A percentile compares a stretch with the other conserved stretches of the same genome.
phyloP scores from a whole-genome alignment of 2,888 invertebrate species.

The Latrodectus elegans region DNA sequence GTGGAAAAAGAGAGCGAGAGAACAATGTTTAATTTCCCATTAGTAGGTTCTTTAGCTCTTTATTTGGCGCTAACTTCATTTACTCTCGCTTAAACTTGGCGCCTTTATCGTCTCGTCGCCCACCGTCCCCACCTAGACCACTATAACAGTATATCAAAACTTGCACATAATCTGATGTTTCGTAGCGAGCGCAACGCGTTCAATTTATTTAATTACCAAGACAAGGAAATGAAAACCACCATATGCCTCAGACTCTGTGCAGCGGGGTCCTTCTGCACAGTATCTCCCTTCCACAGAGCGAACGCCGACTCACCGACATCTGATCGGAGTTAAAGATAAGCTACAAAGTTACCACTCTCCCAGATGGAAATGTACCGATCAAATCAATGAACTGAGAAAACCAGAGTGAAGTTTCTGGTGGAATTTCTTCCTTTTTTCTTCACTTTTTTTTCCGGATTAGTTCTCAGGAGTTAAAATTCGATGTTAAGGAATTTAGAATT shows the following conservation, averaged over 20 bases:
- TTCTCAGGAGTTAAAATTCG: too few species aligned
- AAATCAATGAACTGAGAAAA: neutral
- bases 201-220: slow-evolving; percentile 69
- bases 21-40: slow-evolving; percentile 70
- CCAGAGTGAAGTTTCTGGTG: slow-evolving; percentile 15
- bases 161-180: slow-evolving; percentile 63
- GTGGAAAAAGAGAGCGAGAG: slow-evolving; percentile 5
- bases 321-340: slow-evolving; percentile 55
- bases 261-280: slow-evolving; percentile 32
- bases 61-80: slow-evolving; percentile 69
- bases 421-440: slow-evolving; percentile 43
- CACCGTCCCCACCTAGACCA: slow-evolving; percentile 46
- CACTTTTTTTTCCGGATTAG: slow-evolving; percentile 23
- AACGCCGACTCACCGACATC: neutral
- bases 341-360: slow-evolving; percentile 9
- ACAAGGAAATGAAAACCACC: slow-evolving; percentile 69
- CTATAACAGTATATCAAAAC: slow-evolving; percentile 69
- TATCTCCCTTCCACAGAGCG: neutral
- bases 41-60: slow-evolving; percentile 68
- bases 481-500: too few species aligned
- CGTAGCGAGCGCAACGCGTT: slow-evolving; percentile 55
- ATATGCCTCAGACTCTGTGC: slow-evolving; percentile 20
- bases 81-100: slow-evolving; percentile 61
- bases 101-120: slow-evolving; percentile 66
- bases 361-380: slow-evolving; percentile 50